phyloP scores from a whole-genome alignment of 2,888 invertebrate genomes.

The Pyrgus malvae region DNA sequence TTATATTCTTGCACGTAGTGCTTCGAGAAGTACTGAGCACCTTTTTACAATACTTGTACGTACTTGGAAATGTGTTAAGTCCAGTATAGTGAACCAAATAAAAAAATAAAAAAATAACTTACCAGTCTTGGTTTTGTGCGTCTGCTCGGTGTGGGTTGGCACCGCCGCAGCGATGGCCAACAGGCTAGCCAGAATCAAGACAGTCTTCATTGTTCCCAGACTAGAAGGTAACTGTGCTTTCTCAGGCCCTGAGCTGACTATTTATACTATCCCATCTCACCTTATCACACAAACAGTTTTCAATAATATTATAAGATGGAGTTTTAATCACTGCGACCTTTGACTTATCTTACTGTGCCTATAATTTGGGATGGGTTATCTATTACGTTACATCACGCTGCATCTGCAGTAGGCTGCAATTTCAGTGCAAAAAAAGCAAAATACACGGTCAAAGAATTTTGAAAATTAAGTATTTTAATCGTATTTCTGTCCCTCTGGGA shows the following conservation, averaged over 20 bases:
- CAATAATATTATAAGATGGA: conserved; percentile 28
- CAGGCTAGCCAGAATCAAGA: conserved; percentile 64
- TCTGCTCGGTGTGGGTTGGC: conserved; percentile 37
- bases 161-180: conserved; percentile 61
- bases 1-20: too few species aligned
- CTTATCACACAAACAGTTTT: conserved; percentile 35
- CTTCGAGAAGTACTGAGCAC: too few species aligned
- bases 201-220: conserved; percentile 70
- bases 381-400: neutral
- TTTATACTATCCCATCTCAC: conserved; percentile 38
- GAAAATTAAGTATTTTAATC: too few species aligned
- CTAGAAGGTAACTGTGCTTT: conserved; percentile 58
- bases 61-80: neutral
- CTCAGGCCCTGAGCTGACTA: conserved; percentile 16
- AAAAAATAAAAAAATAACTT: conserved; percentile 13
- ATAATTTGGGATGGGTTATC: conserved; percentile 1
- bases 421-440: too few species aligned
- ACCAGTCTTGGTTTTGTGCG: conserved; percentile 41
- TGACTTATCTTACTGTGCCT: neutral
- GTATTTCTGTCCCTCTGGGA: too few species aligned
- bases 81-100: neutral
- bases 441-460: too few species aligned
- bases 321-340: conserved; percentile 33
- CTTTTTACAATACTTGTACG: too few species aligned
- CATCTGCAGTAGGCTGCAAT: too few species aligned